These are phyloP conservation scores for Hippasteria phrygiana DNA, from an alignment of 53 echinoderm and acorn worm species.

Conservation along the genomic window DNA sequence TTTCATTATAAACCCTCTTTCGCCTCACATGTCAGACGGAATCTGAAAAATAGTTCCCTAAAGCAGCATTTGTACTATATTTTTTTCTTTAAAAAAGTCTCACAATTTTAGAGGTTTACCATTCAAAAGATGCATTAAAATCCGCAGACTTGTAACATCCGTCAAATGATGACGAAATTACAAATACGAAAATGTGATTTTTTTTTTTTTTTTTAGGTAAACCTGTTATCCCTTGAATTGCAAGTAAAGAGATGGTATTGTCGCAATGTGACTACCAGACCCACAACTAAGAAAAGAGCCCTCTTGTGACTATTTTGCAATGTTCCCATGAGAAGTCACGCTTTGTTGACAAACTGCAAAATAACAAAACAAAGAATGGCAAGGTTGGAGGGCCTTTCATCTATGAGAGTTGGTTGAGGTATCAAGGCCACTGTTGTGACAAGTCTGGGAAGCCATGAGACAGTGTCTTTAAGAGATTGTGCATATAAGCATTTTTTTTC, in stretches of 20 bases:
- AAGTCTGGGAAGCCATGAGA: neutral
- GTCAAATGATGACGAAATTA: neutral
- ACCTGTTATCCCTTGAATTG: too few relatives aligned
- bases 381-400: too few relatives aligned
- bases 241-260: too few relatives aligned
- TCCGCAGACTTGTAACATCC: neutral
- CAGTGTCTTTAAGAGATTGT: neutral
- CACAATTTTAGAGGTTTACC: neutral
- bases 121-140: neutral
- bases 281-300: too few relatives aligned
- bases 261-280: too few relatives aligned
- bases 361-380: too few relatives aligned
- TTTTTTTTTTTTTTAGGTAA: too few relatives aligned
- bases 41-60: neutral
- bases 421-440: neutral
- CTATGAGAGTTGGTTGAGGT: neutral
- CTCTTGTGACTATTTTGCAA: too few relatives aligned
- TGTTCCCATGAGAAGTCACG: too few relatives aligned
- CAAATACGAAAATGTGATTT: too few relatives aligned
- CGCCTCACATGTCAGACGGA: neutral
- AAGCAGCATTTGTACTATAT: constrained; percentile 11
- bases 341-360: too few relatives aligned
- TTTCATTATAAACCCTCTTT: constrained; percentile 1
- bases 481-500: neutral
- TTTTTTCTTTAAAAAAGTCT: constrained; percentile 5